Evolutionary conservation across 2,113 vertebrate species (phyloP), one percentile per base, ranked within the genome.

Genomic region (Lutjanus erythropterus): DNA sequence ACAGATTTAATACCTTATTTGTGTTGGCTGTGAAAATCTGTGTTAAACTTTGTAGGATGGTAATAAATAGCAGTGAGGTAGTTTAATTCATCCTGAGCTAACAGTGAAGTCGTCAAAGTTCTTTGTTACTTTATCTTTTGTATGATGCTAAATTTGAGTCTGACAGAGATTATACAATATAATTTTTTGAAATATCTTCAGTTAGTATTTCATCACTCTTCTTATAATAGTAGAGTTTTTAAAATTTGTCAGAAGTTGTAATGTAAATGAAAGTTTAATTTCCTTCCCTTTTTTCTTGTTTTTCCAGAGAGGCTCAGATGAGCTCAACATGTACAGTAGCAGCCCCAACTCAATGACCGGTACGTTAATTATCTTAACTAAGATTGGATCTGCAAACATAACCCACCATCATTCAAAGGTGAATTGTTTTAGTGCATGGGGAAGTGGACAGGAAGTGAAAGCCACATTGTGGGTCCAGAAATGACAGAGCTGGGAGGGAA

Each of bases 301-400:
- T 62, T 93, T 95, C 78, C 93, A 99, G 98, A 98, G 97, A 96
- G 97, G 97, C 96, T 99, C 98, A 94, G 98, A 99, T 94, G 98
- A 99, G 95, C 96, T 99, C 92, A 97, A 92, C 95, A 96, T 99
- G 94, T 98, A 98, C 94, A 60, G 91, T 23, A 98, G 93, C 96
- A 97, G 97, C 93, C 96, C 97, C 61, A 97, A 94, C 92, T 96
- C 98, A 18, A 95, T 99, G 94, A 96, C 97, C 71, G 97, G 97
- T 99, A 94, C 95, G 96, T 74, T 59, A 50, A 70, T n/a, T n/a
- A 10, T 61, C 70, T 11, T 9, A 33, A 39, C 10, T n/a, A 50
- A 1, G n/a, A 62, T 53, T 19, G 12, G 11, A 55, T 27, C 4
- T 0, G 16, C 8, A 37, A 65, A 59, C 42, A 37, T 47, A 47